Percentiles rank a stretch among this genome's conserved stretches.
Evolutionary conservation across 2,888 invertebrate species (phyloP).

Genomic region (Platerodrilus igneus): DNA sequence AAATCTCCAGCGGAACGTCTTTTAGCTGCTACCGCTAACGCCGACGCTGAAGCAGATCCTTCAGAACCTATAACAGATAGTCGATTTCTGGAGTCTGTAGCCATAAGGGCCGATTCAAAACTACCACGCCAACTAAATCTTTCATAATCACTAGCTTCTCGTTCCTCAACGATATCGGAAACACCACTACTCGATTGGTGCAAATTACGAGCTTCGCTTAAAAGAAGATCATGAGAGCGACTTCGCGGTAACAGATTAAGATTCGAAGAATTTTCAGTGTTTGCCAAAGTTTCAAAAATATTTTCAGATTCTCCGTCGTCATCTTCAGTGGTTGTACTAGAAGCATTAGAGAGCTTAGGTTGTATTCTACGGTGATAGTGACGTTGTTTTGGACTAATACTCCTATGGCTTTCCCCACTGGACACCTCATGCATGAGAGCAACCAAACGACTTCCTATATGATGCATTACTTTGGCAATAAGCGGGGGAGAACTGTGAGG

Average conservation of each 20-base stretch:
- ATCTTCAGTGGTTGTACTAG: constrained; percentile 67
- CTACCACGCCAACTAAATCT: constrained; percentile 89
- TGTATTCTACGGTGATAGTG: constrained; percentile 56
- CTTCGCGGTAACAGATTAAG: constrained; percentile 65
- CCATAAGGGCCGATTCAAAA: constrained; percentile 85
- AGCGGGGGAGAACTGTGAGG: constrained; percentile 73
- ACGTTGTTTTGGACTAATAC: constrained; percentile 57
- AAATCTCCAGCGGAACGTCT: constrained; percentile 80
- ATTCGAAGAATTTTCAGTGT: constrained; percentile 48
- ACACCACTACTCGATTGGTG: constrained; percentile 52
- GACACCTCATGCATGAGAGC: constrained; percentile 91
- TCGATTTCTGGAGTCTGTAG: constrained; percentile 79
- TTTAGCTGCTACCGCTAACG: constrained; percentile 66
- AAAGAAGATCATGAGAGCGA: constrained; percentile 73
- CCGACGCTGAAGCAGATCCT: constrained; percentile 59
- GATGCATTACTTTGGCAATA: constrained; percentile 88
- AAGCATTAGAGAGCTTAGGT: constrained; percentile 57
- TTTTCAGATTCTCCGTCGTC: constrained; percentile 64
- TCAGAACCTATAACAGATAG: constrained; percentile 62
- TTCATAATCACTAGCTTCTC: constrained; percentile 82
- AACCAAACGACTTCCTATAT: constrained; percentile 80
- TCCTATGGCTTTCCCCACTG: constrained; percentile 62
- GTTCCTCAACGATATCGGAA: constrained; percentile 56
- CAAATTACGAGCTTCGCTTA: constrained; percentile 55
- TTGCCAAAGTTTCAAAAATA: constrained; percentile 40